Evolutionary conservation across 2,113 vertebrate species (phyloP), one percentile per base, ranked within the genome.

Genomic region (Lagopus leucura): DNA sequence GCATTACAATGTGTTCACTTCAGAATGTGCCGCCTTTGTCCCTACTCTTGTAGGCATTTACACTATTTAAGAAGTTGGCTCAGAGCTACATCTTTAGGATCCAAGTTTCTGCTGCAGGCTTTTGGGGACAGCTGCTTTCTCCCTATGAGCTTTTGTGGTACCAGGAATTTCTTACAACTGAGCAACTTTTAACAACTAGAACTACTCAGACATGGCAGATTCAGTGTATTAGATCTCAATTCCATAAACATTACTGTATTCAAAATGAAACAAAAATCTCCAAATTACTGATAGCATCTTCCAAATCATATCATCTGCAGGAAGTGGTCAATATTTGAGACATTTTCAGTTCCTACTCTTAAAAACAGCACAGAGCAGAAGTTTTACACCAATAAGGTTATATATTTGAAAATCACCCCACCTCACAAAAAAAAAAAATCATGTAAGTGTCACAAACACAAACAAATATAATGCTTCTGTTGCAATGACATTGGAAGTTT

Each of bases 61-160:
- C 57, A 34, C 82, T 67, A 50, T 19, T 88, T 58, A 90, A 76
- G 89, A 85, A 96, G 87, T 85, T 93, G 91, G 95, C 95, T 94
- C 85, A 0, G 55, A 70, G 82, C 65, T 67, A 7, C 2, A 28
- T 50, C 90, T 88, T 88, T 80, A 72, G 76, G 2, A 94, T 97
- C 94, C 93, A 94, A 92, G 94, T 91, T 94, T 93, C 94, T 88
- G 10, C 45, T 52, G 63, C 25, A 88, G 77, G 55, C 57, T 89
- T 85, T 74, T 24, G 27, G 65, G 85, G 90, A 65, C 95, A 97
- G 90, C 82, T 96, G 95, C 91, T 85, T 88, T 95, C 91, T 94
- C 88, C 89, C 94, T 75, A 9, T 71, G 91, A 45, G 91, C 85
- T 81, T 94, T 83, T 88, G 82, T 52, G 43, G 90, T 74, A 93